A percentile compares a stretch with the other conserved stretches of the same genome.
Conservation (phyloP, 2,888 invertebrate genomes). For the Drosophila macrospina region DNA sequence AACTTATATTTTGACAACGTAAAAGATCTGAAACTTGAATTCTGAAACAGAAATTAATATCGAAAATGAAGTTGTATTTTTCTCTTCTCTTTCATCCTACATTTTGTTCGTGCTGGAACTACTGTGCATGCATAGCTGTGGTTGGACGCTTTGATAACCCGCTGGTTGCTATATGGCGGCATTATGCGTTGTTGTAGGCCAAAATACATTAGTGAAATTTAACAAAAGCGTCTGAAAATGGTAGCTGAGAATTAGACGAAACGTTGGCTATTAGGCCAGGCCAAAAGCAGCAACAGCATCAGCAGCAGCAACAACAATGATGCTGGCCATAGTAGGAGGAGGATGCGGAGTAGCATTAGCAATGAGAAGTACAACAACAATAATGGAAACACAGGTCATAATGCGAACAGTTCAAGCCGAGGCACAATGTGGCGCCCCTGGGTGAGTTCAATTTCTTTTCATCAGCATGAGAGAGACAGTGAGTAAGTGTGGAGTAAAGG, state of each 20-base stretch:
- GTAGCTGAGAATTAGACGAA: slow-evolving; percentile 57
- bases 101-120: too few relatives aligned
- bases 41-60: too few relatives aligned
- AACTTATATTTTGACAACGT: too few relatives aligned
- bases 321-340: neutral
- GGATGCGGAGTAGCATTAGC: slow-evolving; percentile 16
- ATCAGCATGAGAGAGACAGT: neutral
- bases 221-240: slow-evolving; percentile 60
- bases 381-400: slow-evolving; percentile 53
- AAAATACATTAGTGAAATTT: slow-evolving; percentile 73
- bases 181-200: slow-evolving; percentile 58
- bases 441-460: slow-evolving; percentile 50
- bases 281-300: slow-evolving; percentile 22
- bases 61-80: too few relatives aligned
- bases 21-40: too few relatives aligned
- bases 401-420: slow-evolving; percentile 45
- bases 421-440: slow-evolving; percentile 47
- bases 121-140: slow-evolving; percentile 31
- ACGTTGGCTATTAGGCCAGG: slow-evolving; percentile 35
- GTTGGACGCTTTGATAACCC: slow-evolving; percentile 42
- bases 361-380: slow-evolving; percentile 40
- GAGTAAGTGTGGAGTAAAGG: neutral
- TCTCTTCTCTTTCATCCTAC: too few relatives aligned
- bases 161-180: slow-evolving; percentile 55
- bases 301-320: slow-evolving; percentile 5